Evolutionary conservation across 2,113 vertebrate genomes (phyloP), one percentile per base, ranked within the genome.

Genomic region (Sphyrna mokarran): DNA sequence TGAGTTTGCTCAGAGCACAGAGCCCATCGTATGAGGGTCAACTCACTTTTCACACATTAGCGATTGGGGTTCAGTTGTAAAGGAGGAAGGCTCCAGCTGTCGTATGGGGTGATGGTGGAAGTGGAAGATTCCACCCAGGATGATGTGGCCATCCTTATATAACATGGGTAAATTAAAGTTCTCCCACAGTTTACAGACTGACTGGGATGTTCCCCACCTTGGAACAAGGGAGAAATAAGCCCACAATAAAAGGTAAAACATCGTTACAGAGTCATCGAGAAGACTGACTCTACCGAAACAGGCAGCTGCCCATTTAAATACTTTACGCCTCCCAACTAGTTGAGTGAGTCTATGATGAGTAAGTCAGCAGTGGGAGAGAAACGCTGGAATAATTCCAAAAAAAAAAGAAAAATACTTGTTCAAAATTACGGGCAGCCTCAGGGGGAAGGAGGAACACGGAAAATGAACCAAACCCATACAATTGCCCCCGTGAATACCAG

Each of bases 61-160:
- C 7, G 89, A 2, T 37, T 16, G 61, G 5, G 89, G 89, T 37
- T 66, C 33, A 10, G 18, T 18, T 9, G 89, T 66, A 33, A 93
- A 93, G 61, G 89, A 37, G 18, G 20, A 18, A 93, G 89, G 61
- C n/a, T 93, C 16, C 18, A 37, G 33, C 6, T 66, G 89, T 18
- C 0, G 2, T 7, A 1, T 7, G 0, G 23, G 14, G n/a, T 66
- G 61, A 22, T n/a, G 2, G 89, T 93, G 89, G 89, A 93, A 93
- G n/a, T 93, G 89, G 5, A 93, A 93, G 58, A 93, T 93, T 22
- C 89, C 89, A 37, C 89, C 89, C 33, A 93, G 1, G 61, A 68
- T 16, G 6, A 93, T 7, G 61, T 93, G n/a, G 16, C 61, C 89
- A 66, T 93, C 89, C 63, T 93, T 37, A 13, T n/a, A 22, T 22